These are phyloP conservation scores for Enteromius unitaeniatus DNA, from an alignment of 2,797 vertebrate species.

Conservation along the genomic window DNA sequence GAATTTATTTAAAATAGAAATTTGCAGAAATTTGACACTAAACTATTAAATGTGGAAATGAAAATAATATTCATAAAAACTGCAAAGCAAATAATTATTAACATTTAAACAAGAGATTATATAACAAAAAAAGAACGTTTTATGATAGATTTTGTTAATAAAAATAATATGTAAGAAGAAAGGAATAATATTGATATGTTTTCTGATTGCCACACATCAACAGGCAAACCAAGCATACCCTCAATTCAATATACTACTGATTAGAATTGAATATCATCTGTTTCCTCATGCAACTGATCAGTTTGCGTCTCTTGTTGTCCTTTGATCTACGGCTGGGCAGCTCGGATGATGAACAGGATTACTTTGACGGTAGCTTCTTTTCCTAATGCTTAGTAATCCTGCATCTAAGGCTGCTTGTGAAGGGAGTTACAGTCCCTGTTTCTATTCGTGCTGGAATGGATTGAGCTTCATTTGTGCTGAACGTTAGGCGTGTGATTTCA, in stretches of 20 bases:
- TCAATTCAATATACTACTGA: not conserved
- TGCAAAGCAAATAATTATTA: not conserved
- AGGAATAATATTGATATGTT: not conserved
- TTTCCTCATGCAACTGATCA: constrained; percentile 11
- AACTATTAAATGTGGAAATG: not conserved
- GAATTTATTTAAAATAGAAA: not conserved
- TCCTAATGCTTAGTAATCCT: constrained; percentile 80
- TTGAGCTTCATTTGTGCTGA: constrained; percentile 29
- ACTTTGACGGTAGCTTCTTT: constrained; percentile 77
- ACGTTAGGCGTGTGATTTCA: constrained; percentile 1
- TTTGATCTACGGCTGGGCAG: constrained; percentile 68
- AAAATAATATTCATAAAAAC: not conserved
- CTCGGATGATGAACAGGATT: constrained; percentile 72
- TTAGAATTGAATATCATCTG: constrained; percentile 1
- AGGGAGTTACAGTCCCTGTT: constrained; percentile 30
- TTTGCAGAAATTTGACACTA: not conserved
- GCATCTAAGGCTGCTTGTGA: constrained; percentile 62
- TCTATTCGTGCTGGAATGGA: constrained; percentile 22
- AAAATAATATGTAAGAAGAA: not conserved
- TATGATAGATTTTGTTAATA: not conserved
- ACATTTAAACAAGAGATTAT: not conserved
- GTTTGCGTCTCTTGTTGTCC: constrained; percentile 61
- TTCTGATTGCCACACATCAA: no score
- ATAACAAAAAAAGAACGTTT: not conserved
- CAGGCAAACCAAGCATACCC: not conserved